Evolutionary conservation across 2,888 invertebrate genomes (phyloP), one percentile per base, ranked within the genome.

Genomic region (Didymodactylos carnosus): DNA sequence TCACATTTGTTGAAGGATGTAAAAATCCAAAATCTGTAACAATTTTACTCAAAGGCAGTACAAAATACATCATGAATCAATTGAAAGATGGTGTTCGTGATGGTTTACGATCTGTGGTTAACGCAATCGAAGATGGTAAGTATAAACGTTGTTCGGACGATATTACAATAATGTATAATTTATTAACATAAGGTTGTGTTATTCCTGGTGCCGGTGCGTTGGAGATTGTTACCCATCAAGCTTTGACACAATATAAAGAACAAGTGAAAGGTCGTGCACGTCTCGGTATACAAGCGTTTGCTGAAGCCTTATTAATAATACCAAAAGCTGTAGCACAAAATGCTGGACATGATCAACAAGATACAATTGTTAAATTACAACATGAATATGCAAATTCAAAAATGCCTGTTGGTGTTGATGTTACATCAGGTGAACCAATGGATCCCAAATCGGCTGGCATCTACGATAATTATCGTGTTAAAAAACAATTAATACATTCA

Each of bases 41-140:
- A 0, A 90, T 98, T 79, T 86, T 99, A 46, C 88, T 98, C 78
- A 95, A 95, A 82, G 98, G 94, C 14, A 95, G 97, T 27, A 95
- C 94, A 83, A 93, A 92, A 82, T 92, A 97, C 84, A 92, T 94
- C 0, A 85, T 99, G 73, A 86, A 87, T 2, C 97, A 98, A 84
- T 91, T 95, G 81, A 95, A 97, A 85, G 98, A 98, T 82, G 97
- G 98, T 8, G 88, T 98, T 53, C 88, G 93, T 71, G 98, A 99
- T 85, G 98, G 98, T 40, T 86, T 99, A 43, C 86, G 97, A 76
- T 92, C 98, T 19, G 91, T 98, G 76, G 94, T 93, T 83, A 99
- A 98, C 83, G 91, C 94, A 11, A 89, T 98, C 78, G 91, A 92
- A 79, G 98, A 99, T 84, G 70, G 69, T 77, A 89, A 89, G 53